Evolutionary conservation across 2,888 invertebrate genomes (phyloP).

Genomic region (Phyllotreta cruciferae): DNA sequence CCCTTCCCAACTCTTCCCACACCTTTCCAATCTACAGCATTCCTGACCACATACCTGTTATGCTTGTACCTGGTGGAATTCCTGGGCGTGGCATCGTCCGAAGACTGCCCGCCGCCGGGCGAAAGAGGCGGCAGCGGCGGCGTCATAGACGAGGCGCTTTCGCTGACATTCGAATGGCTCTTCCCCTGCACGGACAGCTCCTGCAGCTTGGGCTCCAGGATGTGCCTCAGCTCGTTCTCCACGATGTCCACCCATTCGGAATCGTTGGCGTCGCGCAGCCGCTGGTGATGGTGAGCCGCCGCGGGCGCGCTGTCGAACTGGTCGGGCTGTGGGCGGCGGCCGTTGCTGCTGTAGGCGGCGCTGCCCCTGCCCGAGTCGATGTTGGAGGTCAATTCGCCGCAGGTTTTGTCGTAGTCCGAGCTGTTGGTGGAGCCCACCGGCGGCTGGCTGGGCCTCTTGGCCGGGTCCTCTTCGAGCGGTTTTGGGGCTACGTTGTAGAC

Average conservation of each 20-base stretch:
- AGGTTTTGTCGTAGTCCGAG: constrained; percentile 79
- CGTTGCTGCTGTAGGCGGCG: constrained; percentile 76
- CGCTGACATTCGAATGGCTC: constrained; percentile 71
- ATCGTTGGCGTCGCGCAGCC: constrained; percentile 57
- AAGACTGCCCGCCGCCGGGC: constrained; percentile 65
- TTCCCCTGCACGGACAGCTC: constrained; percentile 67
- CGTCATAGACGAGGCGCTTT: constrained; percentile 75
- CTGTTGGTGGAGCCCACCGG: constrained; percentile 72
- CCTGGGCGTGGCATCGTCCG: constrained; percentile 59
- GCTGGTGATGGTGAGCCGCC: constrained; percentile 41
- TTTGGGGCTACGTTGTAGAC: constrained; percentile 66
- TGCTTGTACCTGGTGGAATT: constrained; percentile 61
- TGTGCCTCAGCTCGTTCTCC: constrained; percentile 79
- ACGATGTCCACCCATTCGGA: constrained; percentile 84
- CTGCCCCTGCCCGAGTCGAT: constrained; percentile 83
- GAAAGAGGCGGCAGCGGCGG: constrained; percentile 81
- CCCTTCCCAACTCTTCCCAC: no score
- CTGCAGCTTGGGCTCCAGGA: constrained; percentile 77
- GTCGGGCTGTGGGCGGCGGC: constrained; percentile 63
- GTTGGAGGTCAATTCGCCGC: constrained; percentile 75
- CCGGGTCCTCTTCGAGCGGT: constrained; percentile 60
- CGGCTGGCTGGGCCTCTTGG: no score
- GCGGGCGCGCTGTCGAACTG: constrained; percentile 62
- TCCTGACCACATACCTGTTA: constrained; percentile 50
- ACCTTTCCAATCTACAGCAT: background rate